Evolutionary conservation across 2,888 invertebrate species (phyloP), one percentile per base, ranked within the genome.

Genomic region (Lepidonotus clava): DNA sequence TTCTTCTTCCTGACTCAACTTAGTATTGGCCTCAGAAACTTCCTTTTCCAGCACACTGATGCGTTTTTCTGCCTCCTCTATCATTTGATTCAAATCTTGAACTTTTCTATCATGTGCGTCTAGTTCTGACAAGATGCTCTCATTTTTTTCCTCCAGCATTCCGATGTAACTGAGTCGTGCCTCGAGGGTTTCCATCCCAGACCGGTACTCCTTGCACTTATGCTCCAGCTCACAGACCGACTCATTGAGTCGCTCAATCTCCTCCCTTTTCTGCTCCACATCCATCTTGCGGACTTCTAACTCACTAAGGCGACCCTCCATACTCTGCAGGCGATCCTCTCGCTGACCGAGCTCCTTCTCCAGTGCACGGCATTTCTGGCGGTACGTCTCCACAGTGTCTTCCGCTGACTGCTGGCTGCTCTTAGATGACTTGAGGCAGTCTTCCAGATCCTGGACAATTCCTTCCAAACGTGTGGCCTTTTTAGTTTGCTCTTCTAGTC

Each of bases 161-260:
- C 40, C 83, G 41, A 56, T 51, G n/a, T 76, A 38, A 4, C 87
- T 89, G 71, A 87, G 88, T 24, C 87, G 51, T 4, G 77, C 86
- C 40, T 87, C 77, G 18, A 88, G n/a, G 32, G 85, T 71, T 46
- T 88, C 86, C 28, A 89, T 34, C 67, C 89, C 89, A 0, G 76
- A 66, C 21, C 46, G 71, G 36, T 71, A 66, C 36, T 85, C 85
- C 32, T 71, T 67, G n/a, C 67, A 66, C 21, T 88, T 61, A 14
- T 87, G 71, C 61, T 88, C 88, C 38, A 87, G 46, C 18, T 40
- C 46, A 4, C 67, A 85, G 0, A 88, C 83, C 32, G 86, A 85
- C 28, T 87, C 87, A 36, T 87, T 85, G 14, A 88, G 51, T 0
- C 28, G 80, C 14, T 56, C 86, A 6, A 87, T 67, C 71, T 86